A percentile compares a stretch with the other conserved stretches of the same genome.
phyloP scores from a whole-genome alignment of 1,140 invertebrate species.

The Dufourea novaeangliae region DNA sequence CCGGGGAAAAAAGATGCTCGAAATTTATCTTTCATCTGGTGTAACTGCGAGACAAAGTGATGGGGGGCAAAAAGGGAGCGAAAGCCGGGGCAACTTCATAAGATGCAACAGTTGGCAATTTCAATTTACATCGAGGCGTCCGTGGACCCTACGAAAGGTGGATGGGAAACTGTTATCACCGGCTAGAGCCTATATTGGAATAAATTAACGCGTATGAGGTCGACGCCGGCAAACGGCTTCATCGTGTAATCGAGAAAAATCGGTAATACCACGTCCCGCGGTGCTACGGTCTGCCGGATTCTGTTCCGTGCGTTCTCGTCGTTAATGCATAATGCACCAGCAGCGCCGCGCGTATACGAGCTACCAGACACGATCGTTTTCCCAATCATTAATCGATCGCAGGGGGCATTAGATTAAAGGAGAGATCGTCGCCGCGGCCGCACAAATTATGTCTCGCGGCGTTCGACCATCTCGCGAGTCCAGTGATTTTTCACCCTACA shows the following conservation, averaged over 20 bases:
- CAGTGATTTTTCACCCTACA: constrained; percentile 22
- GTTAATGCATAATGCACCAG: constrained; percentile 49
- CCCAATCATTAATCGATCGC: constrained; percentile 40
- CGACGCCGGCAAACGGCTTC: constrained; percentile 38
- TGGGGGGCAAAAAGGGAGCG: not conserved
- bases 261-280: constrained; percentile 44
- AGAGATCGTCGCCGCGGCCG: constrained; percentile 6
- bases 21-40: not conserved
- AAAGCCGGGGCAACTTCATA: no score
- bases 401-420: constrained; percentile 36
- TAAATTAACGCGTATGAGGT: constrained; percentile 44
- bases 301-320: constrained; percentile 25
- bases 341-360: not conserved
- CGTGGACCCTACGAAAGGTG: constrained; percentile 6
- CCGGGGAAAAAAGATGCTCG: not conserved
- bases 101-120: constrained; percentile 7
- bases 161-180: constrained; percentile 39
- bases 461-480: not conserved
- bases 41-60: not conserved
- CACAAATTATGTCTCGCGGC: constrained; percentile 29
- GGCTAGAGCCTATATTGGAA: constrained; percentile 13
- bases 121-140: constrained; percentile 28
- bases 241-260: constrained; percentile 62
- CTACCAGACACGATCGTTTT: constrained; percentile 41
- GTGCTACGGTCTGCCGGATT: constrained; percentile 31